Evolutionary conservation across 2,113 vertebrate genomes (phyloP), one percentile per base, ranked within the genome.

Genomic region (Bubo bubo): DNA sequence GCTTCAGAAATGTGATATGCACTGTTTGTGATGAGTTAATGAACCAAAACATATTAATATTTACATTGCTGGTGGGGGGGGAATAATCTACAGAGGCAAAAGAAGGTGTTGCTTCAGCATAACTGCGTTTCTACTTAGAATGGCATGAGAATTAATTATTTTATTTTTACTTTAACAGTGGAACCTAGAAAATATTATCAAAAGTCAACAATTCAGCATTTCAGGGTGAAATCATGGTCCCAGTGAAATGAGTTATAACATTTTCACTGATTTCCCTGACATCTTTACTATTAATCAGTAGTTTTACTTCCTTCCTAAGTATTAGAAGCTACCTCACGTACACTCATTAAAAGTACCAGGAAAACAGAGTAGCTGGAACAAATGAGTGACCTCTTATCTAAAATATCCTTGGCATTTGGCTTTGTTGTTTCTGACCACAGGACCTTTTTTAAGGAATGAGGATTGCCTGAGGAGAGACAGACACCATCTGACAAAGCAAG

Each of bases 21-120:
- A 26, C 8, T 58, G 9, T 14, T 58, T 52, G 13, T 58, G 23
- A 28, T 39, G 16, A 59, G 10, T n/a, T 71, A 50, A 64, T 64
- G 23, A 58, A 52, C 24, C 4, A 49, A 81, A 92, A 37, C 5
- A 15, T 79, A 37, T 15, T 12, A 70, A 76, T 56, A 82, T 50
- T 34, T 8, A 70, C 8, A 37, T 24, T 62, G 0, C 0, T 23
- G 1, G 10, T 2, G 12, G 1, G 12, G n/a, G 6, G 8, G 4
- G 14, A 39, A 30, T 47, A 75, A 30, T 49, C 14, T 35, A 14
- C 10, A 0, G 2, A 55, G 7, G 8, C 2, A 21, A 32, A 68
- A 92, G 28, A 49, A 49, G 30, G 47, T 41, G 5, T 3, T 10
- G 18, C 13, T 52, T 60, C 34, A 47, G 5, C 14, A 32, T 39